phyloP scores from a whole-genome alignment of 2,797 vertebrate species.

The Scolopax bukidnonensis region DNA sequence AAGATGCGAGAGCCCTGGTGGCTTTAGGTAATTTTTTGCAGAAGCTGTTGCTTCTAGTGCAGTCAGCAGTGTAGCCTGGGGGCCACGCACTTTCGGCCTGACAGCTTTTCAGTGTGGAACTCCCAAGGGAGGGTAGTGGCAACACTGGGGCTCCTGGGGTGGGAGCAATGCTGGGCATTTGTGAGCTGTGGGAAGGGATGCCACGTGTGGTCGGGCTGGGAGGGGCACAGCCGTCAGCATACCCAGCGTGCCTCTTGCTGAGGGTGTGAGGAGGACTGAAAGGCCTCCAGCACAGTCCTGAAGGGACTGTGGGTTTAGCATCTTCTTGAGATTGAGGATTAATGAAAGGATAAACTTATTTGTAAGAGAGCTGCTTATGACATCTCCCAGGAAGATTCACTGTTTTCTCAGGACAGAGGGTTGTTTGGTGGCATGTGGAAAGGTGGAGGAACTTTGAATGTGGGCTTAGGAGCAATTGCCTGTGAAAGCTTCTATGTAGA shows the following conservation, averaged over 20 bases:
- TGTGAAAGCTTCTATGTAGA: neutral
- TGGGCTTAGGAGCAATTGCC: neutral
- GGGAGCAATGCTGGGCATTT: neutral
- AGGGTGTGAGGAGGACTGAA: neutral
- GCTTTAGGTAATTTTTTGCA: neutral
- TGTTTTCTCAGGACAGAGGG: neutral
- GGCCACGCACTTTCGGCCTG: neutral
- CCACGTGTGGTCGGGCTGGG: neutral
- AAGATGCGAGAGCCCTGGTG: neutral
- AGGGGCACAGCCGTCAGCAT: neutral
- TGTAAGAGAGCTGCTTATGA: neutral
- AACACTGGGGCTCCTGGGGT: neutral
- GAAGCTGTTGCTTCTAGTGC: neutral
- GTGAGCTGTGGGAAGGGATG: neutral
- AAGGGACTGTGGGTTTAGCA: neutral
- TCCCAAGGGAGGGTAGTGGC: neutral
- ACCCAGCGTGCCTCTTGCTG: neutral
- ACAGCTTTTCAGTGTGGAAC: neutral
- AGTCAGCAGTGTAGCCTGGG: neutral
- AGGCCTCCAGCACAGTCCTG: neutral
- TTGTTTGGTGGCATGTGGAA: neutral
- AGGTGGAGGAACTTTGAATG: neutral
- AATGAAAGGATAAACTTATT: neutral
- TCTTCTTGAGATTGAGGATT: neutral
- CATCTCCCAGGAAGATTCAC: neutral